Percentiles rank a stretch among this genome's conserved stretches.
Evolutionary conservation across 1,140 invertebrate species (phyloP).

Genomic region (Eumeta japonica): DNA sequence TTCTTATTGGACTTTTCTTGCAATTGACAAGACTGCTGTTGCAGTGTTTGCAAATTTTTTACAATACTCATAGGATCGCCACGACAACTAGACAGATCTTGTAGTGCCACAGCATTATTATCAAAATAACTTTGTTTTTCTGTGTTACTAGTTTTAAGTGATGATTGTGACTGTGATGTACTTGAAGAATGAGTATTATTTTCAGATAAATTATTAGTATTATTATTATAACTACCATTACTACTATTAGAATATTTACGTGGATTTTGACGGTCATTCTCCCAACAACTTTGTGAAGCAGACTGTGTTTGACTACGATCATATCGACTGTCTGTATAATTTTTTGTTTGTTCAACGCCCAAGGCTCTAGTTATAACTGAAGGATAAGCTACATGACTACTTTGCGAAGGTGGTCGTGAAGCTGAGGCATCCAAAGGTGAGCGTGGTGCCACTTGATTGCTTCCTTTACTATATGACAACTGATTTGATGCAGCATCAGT

Average conservation of each 20-base stretch:
- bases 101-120: constrained; percentile 60
- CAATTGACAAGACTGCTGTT: constrained; percentile 63
- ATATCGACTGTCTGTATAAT: constrained; percentile 62
- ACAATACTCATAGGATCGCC: constrained; percentile 74
- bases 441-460: constrained; percentile 62
- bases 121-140: constrained; percentile 48
- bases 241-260: constrained; percentile 46
- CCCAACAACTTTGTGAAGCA: constrained; percentile 51
- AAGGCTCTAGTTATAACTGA: constrained; percentile 71
- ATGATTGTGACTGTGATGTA: constrained; percentile 27
- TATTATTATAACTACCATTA: constrained; percentile 43
- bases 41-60: constrained; percentile 69
- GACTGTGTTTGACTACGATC: constrained; percentile 57
- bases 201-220: constrained; percentile 46
- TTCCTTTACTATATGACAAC: constrained; percentile 34
- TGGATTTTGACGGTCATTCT: constrained; percentile 39
- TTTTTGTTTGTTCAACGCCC: constrained; percentile 63
- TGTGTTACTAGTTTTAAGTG: constrained; percentile 28
- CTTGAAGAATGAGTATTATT: constrained; percentile 53
- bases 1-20: constrained; percentile 54
- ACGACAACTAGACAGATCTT: constrained; percentile 69
- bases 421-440: constrained; percentile 70
- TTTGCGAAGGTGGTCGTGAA: constrained; percentile 63
- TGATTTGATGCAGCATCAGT: constrained; percentile 53
- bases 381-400: constrained; percentile 65